phyloP scores from a whole-genome alignment of 2,113 vertebrate species.

The Struthio camelus region DNA sequence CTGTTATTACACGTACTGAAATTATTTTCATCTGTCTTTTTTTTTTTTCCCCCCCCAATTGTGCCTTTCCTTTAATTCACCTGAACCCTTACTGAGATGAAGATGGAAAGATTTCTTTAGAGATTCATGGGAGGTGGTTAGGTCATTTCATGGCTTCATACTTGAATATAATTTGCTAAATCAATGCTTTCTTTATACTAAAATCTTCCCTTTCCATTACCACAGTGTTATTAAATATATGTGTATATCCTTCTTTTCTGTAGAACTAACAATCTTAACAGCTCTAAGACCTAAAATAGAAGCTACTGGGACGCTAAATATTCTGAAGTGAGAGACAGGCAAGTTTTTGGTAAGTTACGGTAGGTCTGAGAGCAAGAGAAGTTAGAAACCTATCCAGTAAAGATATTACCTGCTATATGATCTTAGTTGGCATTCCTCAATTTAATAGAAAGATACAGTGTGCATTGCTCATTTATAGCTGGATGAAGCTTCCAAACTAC shows the following conservation, averaged over 20 bases:
- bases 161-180: conserved; percentile 30
- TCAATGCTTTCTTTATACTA: not conserved
- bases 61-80: not conserved
- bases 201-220: not conserved
- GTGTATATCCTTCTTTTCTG: not conserved
- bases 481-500: not conserved
- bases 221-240: not conserved
- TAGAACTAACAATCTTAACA: not conserved
- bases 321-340: not conserved
- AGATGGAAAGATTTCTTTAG: not conserved
- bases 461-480: not conserved
- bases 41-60: not conserved
- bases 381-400: not conserved
- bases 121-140: not conserved
- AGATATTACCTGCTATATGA: not conserved
- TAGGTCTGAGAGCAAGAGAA: not conserved
- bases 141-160: not conserved
- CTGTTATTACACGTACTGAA: not conserved
- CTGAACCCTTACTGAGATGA: not conserved
- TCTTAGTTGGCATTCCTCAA: not conserved
- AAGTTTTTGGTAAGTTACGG: not conserved
- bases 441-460: not conserved
- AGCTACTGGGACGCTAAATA: not conserved
- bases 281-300: not conserved
- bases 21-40: not conserved